Evolutionary conservation across 2,113 vertebrate species (phyloP).

Genomic region (Castor canadensis): DNA sequence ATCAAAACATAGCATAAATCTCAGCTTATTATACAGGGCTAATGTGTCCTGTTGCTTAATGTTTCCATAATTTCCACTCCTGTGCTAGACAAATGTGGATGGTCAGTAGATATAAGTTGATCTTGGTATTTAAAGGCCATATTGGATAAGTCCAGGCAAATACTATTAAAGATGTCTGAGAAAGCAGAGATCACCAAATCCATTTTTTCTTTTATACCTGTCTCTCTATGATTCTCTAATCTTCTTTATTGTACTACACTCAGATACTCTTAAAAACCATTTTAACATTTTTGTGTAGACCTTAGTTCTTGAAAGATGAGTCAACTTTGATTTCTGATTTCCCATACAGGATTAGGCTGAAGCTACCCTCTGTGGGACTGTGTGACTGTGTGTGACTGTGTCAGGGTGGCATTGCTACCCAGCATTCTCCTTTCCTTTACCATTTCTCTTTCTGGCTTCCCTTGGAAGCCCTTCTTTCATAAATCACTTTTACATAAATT

Average conservation of each 20-base stretch:
- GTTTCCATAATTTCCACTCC: background rate
- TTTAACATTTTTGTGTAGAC: background rate
- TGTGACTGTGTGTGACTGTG: background rate
- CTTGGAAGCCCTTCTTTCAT: constrained; percentile 17
- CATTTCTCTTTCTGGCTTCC: background rate
- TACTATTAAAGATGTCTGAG: background rate
- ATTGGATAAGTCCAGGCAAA: background rate
- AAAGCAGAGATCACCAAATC: background rate
- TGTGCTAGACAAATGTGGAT: background rate
- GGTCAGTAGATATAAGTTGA: background rate
- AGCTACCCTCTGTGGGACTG: background rate
- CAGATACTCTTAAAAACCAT: background rate
- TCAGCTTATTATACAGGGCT: background rate
- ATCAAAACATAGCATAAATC: background rate
- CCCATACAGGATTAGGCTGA: background rate
- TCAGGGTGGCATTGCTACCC: background rate
- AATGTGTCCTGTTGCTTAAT: background rate
- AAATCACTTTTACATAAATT: background rate
- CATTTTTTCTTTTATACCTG: background rate
- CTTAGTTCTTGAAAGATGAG: background rate
- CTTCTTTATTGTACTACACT: background rate
- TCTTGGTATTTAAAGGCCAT: background rate
- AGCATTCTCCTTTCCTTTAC: background rate
- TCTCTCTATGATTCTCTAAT: background rate
- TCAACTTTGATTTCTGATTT: background rate